Percentiles rank a stretch among this genome's conserved stretches.
These are phyloP conservation scores for Xiphophorus couchianus DNA, from an alignment of 2,113 vertebrate species.

Conservation along the genomic window DNA sequence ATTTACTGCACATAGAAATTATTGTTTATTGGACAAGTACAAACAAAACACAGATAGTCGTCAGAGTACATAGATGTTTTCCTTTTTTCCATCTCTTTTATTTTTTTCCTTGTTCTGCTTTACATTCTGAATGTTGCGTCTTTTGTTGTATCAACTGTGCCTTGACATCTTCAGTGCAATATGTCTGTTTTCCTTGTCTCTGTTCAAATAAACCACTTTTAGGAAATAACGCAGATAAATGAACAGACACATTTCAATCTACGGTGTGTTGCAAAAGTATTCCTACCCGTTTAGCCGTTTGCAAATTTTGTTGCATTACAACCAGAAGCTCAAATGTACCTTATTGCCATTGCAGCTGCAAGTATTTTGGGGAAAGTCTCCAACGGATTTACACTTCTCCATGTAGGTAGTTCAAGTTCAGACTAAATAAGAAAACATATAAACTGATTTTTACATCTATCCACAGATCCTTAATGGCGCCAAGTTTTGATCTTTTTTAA, in stretches of 20 bases:
- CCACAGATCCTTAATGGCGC: not conserved
- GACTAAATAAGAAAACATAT: not conserved
- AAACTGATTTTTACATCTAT: not conserved
- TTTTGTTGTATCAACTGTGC: slow-evolving; percentile 75
- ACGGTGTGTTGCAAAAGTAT: not conserved
- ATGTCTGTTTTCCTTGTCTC: not conserved
- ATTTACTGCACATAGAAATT: not conserved
- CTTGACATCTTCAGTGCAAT: slow-evolving; percentile 67
- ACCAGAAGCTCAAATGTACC: not conserved
- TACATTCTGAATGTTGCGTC: slow-evolving; percentile 55
- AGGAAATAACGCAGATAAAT: slow-evolving; percentile 6
- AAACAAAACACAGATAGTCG: slow-evolving; percentile 17
- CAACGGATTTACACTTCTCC: not conserved
- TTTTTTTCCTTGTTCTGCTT: slow-evolving; percentile 34
- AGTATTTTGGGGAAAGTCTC: not conserved
- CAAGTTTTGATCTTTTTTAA: not conserved
- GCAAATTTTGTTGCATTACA: not conserved
- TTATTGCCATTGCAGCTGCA: not conserved
- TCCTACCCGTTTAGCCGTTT: not conserved
- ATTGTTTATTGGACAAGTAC: not conserved
- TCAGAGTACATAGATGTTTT: slow-evolving; percentile 30
- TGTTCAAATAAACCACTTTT: slow-evolving; percentile 22
- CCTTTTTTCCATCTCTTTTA: slow-evolving; percentile 15
- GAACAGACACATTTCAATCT: not conserved
- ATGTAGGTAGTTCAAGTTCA: too few species aligned